Conservation (phyloP, 2,113 vertebrate genomes). For the Brachypodius melanocephalos region DNA sequence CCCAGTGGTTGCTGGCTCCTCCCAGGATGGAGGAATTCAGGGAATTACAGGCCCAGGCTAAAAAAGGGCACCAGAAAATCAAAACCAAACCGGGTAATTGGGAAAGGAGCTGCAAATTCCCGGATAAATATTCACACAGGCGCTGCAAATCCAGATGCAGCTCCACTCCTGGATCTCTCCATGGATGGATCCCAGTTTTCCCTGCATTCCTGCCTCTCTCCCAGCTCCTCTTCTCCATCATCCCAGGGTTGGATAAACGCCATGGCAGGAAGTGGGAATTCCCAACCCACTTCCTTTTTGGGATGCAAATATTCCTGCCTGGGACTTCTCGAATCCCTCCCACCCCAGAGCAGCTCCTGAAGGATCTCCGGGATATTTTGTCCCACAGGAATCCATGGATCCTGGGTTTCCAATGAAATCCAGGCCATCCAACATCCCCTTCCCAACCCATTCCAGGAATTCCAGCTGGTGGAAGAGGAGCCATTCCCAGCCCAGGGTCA, state of each 20-base stretch:
- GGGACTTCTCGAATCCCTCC: not conserved
- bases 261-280: not conserved
- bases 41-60: not conserved
- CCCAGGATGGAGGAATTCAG: not conserved
- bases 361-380: not conserved
- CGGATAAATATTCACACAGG: rapidly evolving
- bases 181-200: not conserved
- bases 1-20: not conserved
- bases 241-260: not conserved
- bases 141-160: not conserved
- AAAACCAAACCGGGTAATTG: rapidly evolving
- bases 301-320: not conserved
- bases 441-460: not conserved
- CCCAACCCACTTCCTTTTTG: not conserved
- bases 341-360: not conserved
- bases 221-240: not conserved
- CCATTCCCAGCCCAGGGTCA: not conserved
- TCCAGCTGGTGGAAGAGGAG: not conserved
- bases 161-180: not conserved
- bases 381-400: not conserved
- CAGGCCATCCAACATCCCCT: not conserved
- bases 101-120: not conserved
- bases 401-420: not conserved
- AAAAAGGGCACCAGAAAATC: not conserved
- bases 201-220: not conserved